Evolutionary conservation across 2,113 vertebrate genomes (phyloP), one percentile per base, ranked within the genome.

Genomic region (Odontophorus gujanensis): DNA sequence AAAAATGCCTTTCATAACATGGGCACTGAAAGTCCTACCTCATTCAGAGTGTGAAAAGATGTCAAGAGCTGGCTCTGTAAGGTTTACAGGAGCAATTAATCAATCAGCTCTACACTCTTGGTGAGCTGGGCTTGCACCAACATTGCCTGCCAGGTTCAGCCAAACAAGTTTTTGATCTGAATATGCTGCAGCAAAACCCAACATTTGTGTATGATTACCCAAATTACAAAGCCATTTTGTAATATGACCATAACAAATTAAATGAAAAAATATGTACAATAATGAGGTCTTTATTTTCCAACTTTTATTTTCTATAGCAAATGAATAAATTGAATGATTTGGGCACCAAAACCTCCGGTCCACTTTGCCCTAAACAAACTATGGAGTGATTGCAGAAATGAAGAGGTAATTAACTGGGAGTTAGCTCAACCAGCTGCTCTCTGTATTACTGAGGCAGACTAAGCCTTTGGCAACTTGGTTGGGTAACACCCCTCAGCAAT

Each of bases 161-260:
- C 87, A 81, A 87, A 25, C 36, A 15, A 75, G 47, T 3, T 90
- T 95, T 95, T 95, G 91, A 95, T 87, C 34, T 85, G 81, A 75
- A 83, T 81, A 66, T 0, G 72, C 85, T 75, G 85, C 87, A 92
- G 93, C 87, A 94, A 84, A 95, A 30, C 83, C 90, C 82, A 62
- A 28, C 91, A 94, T 95, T 97, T 95, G 93, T 97, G 81, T 68
- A 26, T 75, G 90, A 97, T 96, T 96, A 96, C 89, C 89, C 89
- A 92, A 95, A 96, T 96, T 76, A 96, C 94, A 95, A 96, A 96
- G 95, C 93, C 96, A 95, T 94, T 94, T 75, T 96, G 94, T 95
- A 95, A 91, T 38, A 36, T 53, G 89, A 87, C 82, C 73, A 18
- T 83, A 95, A 90, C 16, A 11, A 88, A 95, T 80, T 92, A 87